Evolutionary conservation across 2,797 vertebrate genomes (phyloP), one percentile per base, ranked within the genome.

Genomic region (Peromyscus nudipes): DNA sequence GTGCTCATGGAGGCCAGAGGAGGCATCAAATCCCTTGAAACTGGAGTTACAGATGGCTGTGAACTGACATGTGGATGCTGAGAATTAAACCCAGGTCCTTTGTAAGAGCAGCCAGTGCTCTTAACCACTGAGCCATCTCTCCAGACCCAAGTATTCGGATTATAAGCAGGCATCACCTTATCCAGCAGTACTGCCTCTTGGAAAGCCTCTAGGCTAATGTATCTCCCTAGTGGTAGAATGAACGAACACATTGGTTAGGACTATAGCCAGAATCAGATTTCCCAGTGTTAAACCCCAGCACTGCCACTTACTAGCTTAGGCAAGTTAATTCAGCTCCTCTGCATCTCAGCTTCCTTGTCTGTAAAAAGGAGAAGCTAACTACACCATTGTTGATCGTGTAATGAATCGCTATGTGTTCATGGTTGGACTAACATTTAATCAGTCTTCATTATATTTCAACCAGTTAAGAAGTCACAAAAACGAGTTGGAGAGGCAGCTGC

Each of bases 381-480:
- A n/a, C 11, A 71, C 40, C 16, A 1, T 21, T n/a, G 34, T 34
- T 29, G 31, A 40, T n/a, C 37, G 80, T 40, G 29, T 13, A 83
- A 57, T 17, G 76, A 83, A 86, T 49, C 12, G 21, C 9, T 31
- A 4, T 43, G 8, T 6, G 0, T 43, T 76, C 64, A 83, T 67
- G 55, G 75, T 40, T 83, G 16, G 23, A 71, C 17, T 8, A 46
- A 49, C 43, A 62, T 49, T 49, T 82, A 25, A 85, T 57, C 27
- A 0, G 43, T 31, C 97, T 71, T 64, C 8, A 91, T 79, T 83
- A 85, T 49, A 81, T 89, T 67, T 94, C 71, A 92, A 81, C 77
- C 73, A 92, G 87, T 77, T n/a, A 91, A 95, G 73, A 90, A 91
- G 86, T 96, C 84, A 69, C 19, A 89, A 25, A 46, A 90, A 93